Evolutionary conservation across 2,797 vertebrate genomes (phyloP), one percentile per base, ranked within the genome.

Genomic region (Hozukius guyotensis): DNA sequence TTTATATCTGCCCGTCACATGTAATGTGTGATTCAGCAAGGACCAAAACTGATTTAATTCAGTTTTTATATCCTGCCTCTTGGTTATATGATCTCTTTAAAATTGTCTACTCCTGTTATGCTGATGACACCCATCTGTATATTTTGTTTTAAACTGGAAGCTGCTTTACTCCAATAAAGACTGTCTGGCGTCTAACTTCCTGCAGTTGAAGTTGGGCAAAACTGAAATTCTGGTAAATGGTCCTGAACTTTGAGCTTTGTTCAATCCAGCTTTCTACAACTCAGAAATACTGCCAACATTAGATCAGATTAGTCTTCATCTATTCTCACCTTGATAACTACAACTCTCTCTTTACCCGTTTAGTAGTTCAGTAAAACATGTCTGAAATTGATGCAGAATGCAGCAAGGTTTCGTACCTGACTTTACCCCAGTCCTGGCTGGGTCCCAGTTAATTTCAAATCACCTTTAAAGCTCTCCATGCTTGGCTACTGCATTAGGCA

Each of bases 101-200:
- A 60, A 22, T 31, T 2, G 14, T 25, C 36, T 22, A 18, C 7
- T 25, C 10, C 7, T 64, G 7, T 56, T 64, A 70, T 57, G 49
- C 72, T 49, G 72, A 81, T 59, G 78, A 75, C 38, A 70, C 52
- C 2, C 34, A 49, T 34, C 6, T 70, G 3, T 75, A 34, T 59
- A 57, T 75, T 38, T 38, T 6, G 18, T 42, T 46, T 27, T 52
- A 53, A 67, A 36, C 16, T 36, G 22, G 34, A 53, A 31, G 22
- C 13, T 32, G 34, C n/a, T 34, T 60, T 34, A 7, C 38, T 68
- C 6, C 6, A 32, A 13, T 16, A 29, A 25, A 55, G 24, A 32
- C 16, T 55, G 46, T 57, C 25, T 18, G 22, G 2, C 56, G 9
- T 63, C 16, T 14, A 34, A n/a, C 27, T 34, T 52, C 16, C 42